Conservation (phyloP, 2,888 invertebrate genomes). For the Notodonta ziczac region DNA sequence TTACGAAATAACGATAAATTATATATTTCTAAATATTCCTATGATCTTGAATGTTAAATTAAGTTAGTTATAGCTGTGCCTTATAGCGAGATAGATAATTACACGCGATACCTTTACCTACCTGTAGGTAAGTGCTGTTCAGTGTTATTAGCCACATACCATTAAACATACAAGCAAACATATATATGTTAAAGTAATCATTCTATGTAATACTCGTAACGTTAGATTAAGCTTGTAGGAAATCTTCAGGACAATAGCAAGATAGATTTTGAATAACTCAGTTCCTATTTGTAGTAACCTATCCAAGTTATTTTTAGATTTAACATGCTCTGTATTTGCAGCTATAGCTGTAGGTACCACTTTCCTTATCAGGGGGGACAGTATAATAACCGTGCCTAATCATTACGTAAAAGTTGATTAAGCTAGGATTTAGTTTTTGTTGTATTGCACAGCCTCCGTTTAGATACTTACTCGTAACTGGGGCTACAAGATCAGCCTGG, state of each 20-base stretch:
- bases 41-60: neutral
- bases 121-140: neutral
- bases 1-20: conserved; percentile 1
- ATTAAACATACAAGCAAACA: neutral
- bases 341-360: too few species aligned
- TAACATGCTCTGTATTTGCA: too few species aligned
- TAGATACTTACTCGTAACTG: neutral
- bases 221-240: too few species aligned
- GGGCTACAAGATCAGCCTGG: conserved; percentile 23
- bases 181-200: neutral
- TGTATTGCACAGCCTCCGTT: neutral
- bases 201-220: too few species aligned
- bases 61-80: neutral
- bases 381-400: neutral
- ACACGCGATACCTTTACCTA: neutral
- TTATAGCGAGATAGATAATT: conserved; percentile 1
- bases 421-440: neutral
- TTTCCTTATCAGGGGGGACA: too few species aligned
- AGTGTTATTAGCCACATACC: neutral
- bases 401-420: neutral
- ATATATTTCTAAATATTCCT: neutral
- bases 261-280: too few species aligned
- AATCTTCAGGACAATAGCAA: too few species aligned
- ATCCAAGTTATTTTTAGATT: too few species aligned
- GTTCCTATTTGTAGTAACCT: too few species aligned